Evolutionary conservation across 2,888 invertebrate species (phyloP).

Genomic region (Athrips mouffetella): DNA sequence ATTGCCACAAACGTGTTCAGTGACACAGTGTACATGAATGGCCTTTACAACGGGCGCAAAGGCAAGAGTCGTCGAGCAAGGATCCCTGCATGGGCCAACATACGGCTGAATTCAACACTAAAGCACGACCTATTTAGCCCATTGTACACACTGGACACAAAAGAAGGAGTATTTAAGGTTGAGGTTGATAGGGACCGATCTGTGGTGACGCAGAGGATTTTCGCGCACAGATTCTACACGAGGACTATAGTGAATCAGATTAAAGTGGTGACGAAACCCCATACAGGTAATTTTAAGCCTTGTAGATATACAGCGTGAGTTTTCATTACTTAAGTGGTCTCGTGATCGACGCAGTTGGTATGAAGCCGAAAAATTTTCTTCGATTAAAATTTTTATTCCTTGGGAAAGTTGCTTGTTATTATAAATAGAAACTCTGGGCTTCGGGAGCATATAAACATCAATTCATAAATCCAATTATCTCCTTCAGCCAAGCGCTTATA

Average conservation of each 20-base stretch:
- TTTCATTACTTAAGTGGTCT: too few relatives aligned
- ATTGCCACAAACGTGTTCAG: conserved; percentile 78
- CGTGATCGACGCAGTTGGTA: too few relatives aligned
- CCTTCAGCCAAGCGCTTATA: too few relatives aligned
- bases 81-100: conserved; percentile 79
- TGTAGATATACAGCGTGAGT: too few relatives aligned
- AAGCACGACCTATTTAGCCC: conserved; percentile 55
- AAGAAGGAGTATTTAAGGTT: conserved; percentile 66
- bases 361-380: too few relatives aligned
- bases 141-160: conserved; percentile 66
- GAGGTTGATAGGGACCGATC: conserved; percentile 67
- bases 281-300: conserved; percentile 58
- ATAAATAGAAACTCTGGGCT: too few relatives aligned
- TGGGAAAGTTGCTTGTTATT: too few relatives aligned
- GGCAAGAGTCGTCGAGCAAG: conserved; percentile 79
- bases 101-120: conserved; percentile 68
- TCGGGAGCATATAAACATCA: too few relatives aligned
- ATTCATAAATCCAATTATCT: too few relatives aligned
- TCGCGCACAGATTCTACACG: conserved; percentile 68
- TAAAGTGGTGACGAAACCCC: conserved; percentile 62
- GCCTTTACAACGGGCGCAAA: conserved; percentile 75
- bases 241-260: conserved; percentile 72
- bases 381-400: too few relatives aligned
- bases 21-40: conserved; percentile 79
- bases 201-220: conserved; percentile 67